These are phyloP conservation scores for Sebastes hopkinsi DNA, from an alignment of 2,797 vertebrate genomes.

Conservation along the genomic window DNA sequence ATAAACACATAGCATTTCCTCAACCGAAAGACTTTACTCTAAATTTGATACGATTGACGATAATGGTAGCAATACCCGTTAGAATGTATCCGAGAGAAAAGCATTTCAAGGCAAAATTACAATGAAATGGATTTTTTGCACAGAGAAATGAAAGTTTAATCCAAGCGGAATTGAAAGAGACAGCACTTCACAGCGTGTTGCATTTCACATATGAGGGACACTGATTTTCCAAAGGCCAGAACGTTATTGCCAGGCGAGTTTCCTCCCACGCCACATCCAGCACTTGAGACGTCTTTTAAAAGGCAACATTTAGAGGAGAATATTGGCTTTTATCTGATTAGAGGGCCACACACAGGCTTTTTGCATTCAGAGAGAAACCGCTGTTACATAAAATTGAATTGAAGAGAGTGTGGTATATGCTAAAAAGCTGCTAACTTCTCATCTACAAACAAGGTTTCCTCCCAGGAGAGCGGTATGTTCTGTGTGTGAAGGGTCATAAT, in stretches of 20 bases:
- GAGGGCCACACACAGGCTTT: background rate
- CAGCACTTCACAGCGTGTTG: background rate
- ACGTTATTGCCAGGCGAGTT: background rate
- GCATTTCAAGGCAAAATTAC: conserved; percentile 6
- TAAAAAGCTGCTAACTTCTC: background rate
- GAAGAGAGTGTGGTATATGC: background rate
- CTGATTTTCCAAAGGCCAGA: conserved; percentile 10
- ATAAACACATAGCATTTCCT: background rate
- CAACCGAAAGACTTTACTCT: background rate
- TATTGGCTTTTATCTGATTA: background rate
- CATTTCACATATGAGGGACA: conserved; percentile 16
- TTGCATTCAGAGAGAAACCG: background rate
- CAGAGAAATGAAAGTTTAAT: conserved; percentile 27
- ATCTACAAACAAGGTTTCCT: background rate
- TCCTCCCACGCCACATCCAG: background rate
- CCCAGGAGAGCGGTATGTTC: background rate
- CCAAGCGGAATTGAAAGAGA: conserved; percentile 20
- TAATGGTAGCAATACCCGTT: conserved; percentile 9
- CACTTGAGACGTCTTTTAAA: background rate
- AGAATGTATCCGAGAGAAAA: background rate
- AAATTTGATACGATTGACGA: conserved; percentile 23
- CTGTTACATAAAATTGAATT: background rate
- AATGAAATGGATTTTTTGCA: conserved; percentile 27
- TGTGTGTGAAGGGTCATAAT: background rate
- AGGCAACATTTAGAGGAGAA: background rate